Conservation (phyloP, 92 coral and sea anemone genomes). For the Epizoanthus stellaris region DNA sequence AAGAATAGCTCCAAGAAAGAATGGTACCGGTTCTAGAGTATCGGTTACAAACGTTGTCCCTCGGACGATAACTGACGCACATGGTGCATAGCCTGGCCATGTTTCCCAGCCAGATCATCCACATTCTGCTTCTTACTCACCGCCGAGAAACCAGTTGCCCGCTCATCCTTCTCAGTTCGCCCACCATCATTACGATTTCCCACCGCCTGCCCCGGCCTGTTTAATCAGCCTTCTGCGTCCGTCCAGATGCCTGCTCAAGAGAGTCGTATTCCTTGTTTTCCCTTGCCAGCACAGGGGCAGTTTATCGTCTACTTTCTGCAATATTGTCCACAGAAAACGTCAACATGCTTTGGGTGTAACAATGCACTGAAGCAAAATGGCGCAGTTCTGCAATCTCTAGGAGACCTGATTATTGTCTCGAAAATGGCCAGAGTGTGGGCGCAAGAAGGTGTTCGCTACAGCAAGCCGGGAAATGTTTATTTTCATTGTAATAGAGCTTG, state of each 20-base stretch:
- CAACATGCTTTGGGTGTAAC: background rate
- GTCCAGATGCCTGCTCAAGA: slow-evolving; percentile 2
- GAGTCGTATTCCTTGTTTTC: background rate
- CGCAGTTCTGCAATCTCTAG: slow-evolving; percentile 4
- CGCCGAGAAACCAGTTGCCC: background rate
- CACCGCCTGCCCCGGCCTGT: background rate
- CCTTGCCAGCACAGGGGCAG: slow-evolving; percentile 4
- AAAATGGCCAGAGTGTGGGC: slow-evolving; percentile 14
- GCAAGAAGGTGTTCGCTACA: background rate
- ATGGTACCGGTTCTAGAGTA: slow-evolving; percentile 5
- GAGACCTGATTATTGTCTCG: slow-evolving; percentile 13
- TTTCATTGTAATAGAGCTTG: slow-evolving; percentile 4
- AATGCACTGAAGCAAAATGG: slow-evolving; percentile 2
- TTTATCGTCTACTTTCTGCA: slow-evolving; percentile 1
- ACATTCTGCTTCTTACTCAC: background rate
- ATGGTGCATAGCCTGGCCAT: background rate
- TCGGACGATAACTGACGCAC: slow-evolving; percentile 14
- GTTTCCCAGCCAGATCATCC: background rate
- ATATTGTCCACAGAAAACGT: background rate
- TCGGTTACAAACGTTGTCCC: background rate
- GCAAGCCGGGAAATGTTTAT: slow-evolving; percentile 6
- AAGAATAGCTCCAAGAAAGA: slow-evolving; percentile 12
- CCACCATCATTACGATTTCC: background rate
- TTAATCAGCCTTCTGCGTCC: background rate
- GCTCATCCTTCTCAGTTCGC: slow-evolving; percentile 9